Base-by-base conservation (phyloP, 2,113 vertebrate genomes). In the Clarias gariepinus region DNA sequence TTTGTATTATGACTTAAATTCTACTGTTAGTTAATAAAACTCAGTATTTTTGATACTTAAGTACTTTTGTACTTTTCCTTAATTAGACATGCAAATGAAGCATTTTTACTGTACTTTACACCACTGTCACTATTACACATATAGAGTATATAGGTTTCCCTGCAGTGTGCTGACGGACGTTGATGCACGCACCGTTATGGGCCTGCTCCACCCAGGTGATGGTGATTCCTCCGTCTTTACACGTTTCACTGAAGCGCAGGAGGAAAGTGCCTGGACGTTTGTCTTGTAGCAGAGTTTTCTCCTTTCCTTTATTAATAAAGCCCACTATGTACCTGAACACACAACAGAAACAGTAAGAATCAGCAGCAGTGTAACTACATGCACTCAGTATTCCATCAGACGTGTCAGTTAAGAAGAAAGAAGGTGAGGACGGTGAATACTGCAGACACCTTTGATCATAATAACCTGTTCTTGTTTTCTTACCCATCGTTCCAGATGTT, bases 401-500 rank as follows among this genome's bases (percentile, higher is more conserved):
- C 47, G 33, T 36, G 33, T n/a, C n/a, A n/a, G n/a, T n/a, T n/a
- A n/a, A n/a, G n/a, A n/a, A n/a, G n/a, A n/a, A n/a, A n/a, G n/a
- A n/a, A n/a, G n/a, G n/a, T 36, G 33, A 36, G 7, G 47, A 47
- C 47, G 7, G 47, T 47, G 47, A 47, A 47, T 7, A 25, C 23
- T 25, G 10, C 64, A 28, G 64, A 47, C 33, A 73, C 33, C 18
- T 41, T 36, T 21, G 10, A 41, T 12, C 30, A 41, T 25, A 41
- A 74, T 1, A 21, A 41, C 19, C 36, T 13, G 71, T 25, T 57
- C 25, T 68, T 28, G 15, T 63, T 8, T 57, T 86, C 95, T 95
- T 95, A 99, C 98, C 98, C 97, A 1, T 98, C 96, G 41, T 94
- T 95, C 98, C 98, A 99, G 79, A 98, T 95, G 68, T 93, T 95